Evolutionary conservation across 2,113 vertebrate species (phyloP).

Genomic region (Holacanthus passer): DNA sequence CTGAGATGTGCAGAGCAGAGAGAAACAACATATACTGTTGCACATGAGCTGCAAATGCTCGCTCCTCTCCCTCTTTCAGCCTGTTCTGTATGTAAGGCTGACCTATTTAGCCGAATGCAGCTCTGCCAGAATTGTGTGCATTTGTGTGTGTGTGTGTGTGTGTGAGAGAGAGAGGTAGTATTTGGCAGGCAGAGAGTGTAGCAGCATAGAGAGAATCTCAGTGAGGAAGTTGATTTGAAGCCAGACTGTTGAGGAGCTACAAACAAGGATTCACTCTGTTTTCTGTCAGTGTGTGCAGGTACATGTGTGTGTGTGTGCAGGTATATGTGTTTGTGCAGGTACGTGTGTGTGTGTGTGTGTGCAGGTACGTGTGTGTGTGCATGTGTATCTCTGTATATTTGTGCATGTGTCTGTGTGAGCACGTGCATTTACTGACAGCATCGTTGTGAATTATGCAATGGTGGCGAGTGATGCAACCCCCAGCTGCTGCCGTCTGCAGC

Average conservation of each 20-base stretch:
- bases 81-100: conserved; percentile 40
- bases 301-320: neutral
- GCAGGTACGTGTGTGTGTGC: neutral
- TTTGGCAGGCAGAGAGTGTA: conserved; percentile 61
- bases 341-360: neutral
- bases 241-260: conserved; percentile 38
- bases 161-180: conserved; percentile 24
- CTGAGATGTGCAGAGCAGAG: neutral
- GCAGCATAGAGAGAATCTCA: conserved; percentile 26
- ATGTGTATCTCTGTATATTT: neutral
- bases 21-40: neutral
- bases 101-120: conserved; percentile 60
- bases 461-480: conserved; percentile 2
- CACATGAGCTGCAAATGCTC: neutral
- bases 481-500: conserved; percentile 20
- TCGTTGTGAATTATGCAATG: conserved; percentile 22
- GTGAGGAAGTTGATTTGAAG: conserved; percentile 40
- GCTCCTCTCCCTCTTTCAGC: conserved; percentile 6
- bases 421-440: neutral
- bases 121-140: conserved; percentile 38
- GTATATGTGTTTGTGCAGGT: no score
- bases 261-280: conserved; percentile 46
- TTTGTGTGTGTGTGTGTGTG: neutral
- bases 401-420: neutral
- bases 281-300: neutral